phyloP scores from a whole-genome alignment of 2,113 vertebrate genomes.

The Oncorhynchus kisutch region DNA sequence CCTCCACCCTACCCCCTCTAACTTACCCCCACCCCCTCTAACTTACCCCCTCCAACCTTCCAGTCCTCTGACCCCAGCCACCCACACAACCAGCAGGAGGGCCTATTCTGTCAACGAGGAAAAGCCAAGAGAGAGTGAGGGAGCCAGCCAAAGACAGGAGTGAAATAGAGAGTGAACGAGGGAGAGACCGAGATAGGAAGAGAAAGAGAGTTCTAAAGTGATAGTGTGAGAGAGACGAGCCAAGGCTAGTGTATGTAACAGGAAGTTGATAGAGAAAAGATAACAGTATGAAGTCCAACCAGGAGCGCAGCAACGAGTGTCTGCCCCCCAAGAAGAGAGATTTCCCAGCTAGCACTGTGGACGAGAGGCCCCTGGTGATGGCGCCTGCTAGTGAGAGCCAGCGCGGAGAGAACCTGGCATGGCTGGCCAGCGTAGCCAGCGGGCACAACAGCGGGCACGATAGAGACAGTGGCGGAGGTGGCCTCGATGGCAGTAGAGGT shows the following conservation, averaged over 20 bases:
- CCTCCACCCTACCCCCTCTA: not conserved
- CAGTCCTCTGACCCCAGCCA: not conserved
- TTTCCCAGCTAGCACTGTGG: slow-evolving; percentile 86
- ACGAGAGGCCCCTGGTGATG: slow-evolving; percentile 74
- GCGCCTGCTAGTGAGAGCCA: slow-evolving; percentile 83
- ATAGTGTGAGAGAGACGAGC: slow-evolving; percentile 23
- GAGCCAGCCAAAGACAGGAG: slow-evolving; percentile 16
- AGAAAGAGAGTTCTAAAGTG: not conserved
- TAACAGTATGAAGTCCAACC: slow-evolving; percentile 95
- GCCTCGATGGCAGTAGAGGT: too few relatives aligned
- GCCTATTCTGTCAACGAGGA: not conserved
- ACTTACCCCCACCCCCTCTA: not conserved
- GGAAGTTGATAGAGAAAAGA: slow-evolving; percentile 15
- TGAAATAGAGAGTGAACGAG: not conserved
- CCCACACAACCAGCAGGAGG: slow-evolving; percentile 14
- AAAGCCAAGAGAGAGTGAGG: slow-evolving; percentile 17
- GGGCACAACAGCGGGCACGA: slow-evolving; percentile 66
- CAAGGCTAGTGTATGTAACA: not conserved
- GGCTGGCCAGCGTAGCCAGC: slow-evolving; percentile 81
- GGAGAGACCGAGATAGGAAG: not conserved
- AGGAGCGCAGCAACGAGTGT: slow-evolving; percentile 98
- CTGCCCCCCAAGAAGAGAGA: slow-evolving; percentile 98
- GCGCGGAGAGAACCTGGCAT: slow-evolving; percentile 85
- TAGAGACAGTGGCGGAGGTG: slow-evolving; percentile 56
- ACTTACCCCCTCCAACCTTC: not conserved